phyloP scores from a whole-genome alignment of 2,797 vertebrate species.

The Silurus aristotelis region DNA sequence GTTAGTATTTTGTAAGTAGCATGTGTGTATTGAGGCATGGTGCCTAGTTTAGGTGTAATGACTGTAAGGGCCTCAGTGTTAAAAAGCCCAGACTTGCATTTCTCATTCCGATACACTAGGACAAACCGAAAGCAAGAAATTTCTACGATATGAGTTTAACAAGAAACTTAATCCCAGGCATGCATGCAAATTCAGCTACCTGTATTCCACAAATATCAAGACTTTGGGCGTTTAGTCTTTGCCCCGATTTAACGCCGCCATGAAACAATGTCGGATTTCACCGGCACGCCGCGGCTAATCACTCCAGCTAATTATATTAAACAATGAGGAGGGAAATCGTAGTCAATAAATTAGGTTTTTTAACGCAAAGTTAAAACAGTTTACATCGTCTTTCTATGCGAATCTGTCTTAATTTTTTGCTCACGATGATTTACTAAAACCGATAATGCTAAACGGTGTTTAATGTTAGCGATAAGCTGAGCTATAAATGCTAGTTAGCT shows the following conservation, averaged over 20 bases:
- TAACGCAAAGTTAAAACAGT: not conserved
- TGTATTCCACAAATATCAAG: not conserved
- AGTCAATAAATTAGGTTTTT: not conserved
- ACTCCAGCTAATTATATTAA: conserved; percentile 57
- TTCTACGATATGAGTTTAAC: not conserved
- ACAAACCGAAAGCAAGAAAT: not conserved
- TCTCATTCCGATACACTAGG: conserved; percentile 46
- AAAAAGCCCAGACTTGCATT: not conserved
- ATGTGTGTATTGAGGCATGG: not conserved
- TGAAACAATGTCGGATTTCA: conserved; percentile 70
- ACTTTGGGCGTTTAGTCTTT: not conserved
- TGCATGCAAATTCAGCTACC: not conserved
- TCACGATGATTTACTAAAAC: conserved; percentile 53
- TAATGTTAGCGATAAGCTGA: conserved; percentile 53
- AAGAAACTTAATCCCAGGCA: not conserved
- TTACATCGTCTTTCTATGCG: not conserved
- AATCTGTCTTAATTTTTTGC: not conserved
- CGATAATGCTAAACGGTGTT: conserved; percentile 62
- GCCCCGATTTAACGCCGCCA: conserved; percentile 62
- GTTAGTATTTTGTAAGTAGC: not conserved
- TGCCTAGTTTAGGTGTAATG: not conserved
- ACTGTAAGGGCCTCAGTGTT: not conserved
- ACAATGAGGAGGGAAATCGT: conserved; percentile 15
- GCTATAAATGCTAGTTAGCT: conserved; percentile 46
- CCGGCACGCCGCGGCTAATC: conserved; percentile 61